Evolutionary conservation across 1,140 invertebrate species (phyloP).

Genomic region (Aphis gossypii): DNA sequence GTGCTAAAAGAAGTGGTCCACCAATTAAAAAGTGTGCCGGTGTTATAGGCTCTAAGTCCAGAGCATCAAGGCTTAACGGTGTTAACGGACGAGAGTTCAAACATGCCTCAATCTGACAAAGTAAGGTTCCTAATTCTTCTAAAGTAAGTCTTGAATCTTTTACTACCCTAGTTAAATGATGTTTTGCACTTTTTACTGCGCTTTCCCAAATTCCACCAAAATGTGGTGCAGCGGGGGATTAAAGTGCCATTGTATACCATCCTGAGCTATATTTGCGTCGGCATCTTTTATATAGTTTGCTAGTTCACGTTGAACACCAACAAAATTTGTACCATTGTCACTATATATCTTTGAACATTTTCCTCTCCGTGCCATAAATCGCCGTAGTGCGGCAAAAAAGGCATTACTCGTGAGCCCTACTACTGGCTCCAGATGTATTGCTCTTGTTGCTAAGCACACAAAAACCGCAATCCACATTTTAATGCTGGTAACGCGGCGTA

Average conservation of each 20-base stretch:
- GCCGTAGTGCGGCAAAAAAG: constrained; percentile 61
- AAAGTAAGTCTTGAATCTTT: not conserved
- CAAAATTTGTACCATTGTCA: constrained; percentile 59
- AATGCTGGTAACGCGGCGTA: not conserved
- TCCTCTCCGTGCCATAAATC: constrained; percentile 62
- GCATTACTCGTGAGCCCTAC: constrained; percentile 61
- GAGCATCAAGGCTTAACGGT: constrained; percentile 62
- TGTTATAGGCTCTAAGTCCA: constrained; percentile 62
- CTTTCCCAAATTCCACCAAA: constrained; percentile 64
- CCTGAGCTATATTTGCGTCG: not conserved
- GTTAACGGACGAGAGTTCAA: constrained; percentile 64
- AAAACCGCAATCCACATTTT: constrained; percentile 60
- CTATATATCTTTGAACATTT: constrained; percentile 27
- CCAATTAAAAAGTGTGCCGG: constrained; percentile 62
- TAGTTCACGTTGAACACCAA: constrained; percentile 54
- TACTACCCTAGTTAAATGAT: constrained; percentile 59
- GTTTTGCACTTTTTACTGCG: constrained; percentile 62
- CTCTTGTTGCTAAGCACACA: constrained; percentile 62
- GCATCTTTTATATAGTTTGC: not conserved
- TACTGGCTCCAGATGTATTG: constrained; percentile 63
- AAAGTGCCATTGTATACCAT: constrained; percentile 62
- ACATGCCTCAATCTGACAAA: constrained; percentile 61
- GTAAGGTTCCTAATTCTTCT: constrained; percentile 62
- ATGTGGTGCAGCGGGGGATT: constrained; percentile 62
- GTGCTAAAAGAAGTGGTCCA: constrained; percentile 33